A percentile compares a stretch with the other conserved stretches of the same genome.
phyloP scores from a whole-genome alignment of 2,888 invertebrate genomes.

The Rhopalosiphum nymphaeae region DNA sequence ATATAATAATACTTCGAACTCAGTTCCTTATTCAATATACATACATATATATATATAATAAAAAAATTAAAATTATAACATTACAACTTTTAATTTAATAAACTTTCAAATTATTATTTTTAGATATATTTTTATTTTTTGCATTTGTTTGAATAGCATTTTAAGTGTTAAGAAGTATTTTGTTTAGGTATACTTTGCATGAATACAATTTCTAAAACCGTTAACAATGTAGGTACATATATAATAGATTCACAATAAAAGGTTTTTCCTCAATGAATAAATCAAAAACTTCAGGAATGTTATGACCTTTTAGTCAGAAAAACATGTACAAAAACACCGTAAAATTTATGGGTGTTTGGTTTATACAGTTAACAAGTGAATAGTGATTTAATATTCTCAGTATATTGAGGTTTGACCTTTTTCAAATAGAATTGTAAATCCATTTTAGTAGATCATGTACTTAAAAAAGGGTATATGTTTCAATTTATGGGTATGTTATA shows the following conservation, averaged over 20 bases:
- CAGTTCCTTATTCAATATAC: background rate
- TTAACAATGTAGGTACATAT: background rate
- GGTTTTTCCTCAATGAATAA: slow-evolving; percentile 20
- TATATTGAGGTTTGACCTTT: slow-evolving; percentile 45
- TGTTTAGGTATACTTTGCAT: background rate
- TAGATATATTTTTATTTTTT: background rate
- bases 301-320: slow-evolving; percentile 46
- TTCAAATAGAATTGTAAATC: slow-evolving; percentile 49
- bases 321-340: slow-evolving; percentile 15
- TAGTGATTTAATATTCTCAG: slow-evolving; percentile 40
- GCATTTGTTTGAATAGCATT: background rate
- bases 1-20: background rate
- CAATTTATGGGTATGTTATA: slow-evolving; percentile 13
- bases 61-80: background rate
- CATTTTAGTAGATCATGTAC: slow-evolving; percentile 39
- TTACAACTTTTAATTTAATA: background rate
- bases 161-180: background rate
- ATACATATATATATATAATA: background rate
- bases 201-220: background rate
- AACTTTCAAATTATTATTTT: background rate
- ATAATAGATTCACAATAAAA: background rate
- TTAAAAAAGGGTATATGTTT: slow-evolving; percentile 31
- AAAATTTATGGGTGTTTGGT: slow-evolving; percentile 27
- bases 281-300: slow-evolving; percentile 38
- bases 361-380: slow-evolving; percentile 30